A percentile compares a stretch with the other conserved stretches of the same genome.
Conservation (phyloP, 2,888 invertebrate species). For the Dynastes maya region DNA sequence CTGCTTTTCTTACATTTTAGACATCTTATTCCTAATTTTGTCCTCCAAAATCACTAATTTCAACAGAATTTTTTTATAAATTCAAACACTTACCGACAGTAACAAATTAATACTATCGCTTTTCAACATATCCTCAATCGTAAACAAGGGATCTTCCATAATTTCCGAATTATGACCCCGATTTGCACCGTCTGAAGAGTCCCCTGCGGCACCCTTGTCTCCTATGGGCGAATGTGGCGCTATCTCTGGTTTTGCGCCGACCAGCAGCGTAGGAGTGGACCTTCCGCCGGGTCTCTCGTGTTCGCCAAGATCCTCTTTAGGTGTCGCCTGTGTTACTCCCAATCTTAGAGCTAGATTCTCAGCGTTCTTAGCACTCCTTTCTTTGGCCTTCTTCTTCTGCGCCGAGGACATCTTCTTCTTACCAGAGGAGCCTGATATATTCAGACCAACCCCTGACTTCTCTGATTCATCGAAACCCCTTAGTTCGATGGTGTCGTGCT, state of each 20-base stretch:
- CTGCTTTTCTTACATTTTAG: background rate
- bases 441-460: constrained; percentile 53
- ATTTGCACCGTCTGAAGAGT: constrained; percentile 46
- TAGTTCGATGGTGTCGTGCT: constrained; percentile 93
- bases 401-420: constrained; percentile 70
- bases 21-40: background rate
- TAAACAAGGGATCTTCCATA: constrained; percentile 73
- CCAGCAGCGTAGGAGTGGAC: constrained; percentile 68
- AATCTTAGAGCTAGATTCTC: background rate
- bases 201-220: constrained; percentile 61
- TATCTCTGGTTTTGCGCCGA: constrained; percentile 55
- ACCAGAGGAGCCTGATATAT: background rate
- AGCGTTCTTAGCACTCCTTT: constrained; percentile 16
- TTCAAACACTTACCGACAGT: constrained; percentile 74
- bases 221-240: constrained; percentile 66
- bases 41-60: background rate
- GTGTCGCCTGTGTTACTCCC: too few relatives aligned
- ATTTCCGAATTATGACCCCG: constrained; percentile 26
- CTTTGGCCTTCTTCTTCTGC: constrained; percentile 66
- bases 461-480: constrained; percentile 87
- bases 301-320: constrained; percentile 34
- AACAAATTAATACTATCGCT: constrained; percentile 84
- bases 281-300: constrained; percentile 60
- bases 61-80: background rate
- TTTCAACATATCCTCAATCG: constrained; percentile 89